A percentile compares a stretch with the other conserved stretches of the same genome.
Conservation (phyloP, 2,113 vertebrate species). For the Lates calcarifer region DNA sequence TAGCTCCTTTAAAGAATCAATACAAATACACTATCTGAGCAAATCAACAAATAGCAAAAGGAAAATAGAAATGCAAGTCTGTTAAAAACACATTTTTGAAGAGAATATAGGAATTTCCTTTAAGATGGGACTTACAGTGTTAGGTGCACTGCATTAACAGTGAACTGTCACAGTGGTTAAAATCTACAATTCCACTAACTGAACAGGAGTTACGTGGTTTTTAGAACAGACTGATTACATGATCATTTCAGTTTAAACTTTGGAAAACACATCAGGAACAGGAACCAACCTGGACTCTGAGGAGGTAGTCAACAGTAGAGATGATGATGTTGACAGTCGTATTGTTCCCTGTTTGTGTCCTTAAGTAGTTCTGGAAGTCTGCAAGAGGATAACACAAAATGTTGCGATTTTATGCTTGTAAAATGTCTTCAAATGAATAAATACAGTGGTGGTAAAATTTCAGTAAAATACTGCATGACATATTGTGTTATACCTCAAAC, state of each 20-base stretch:
- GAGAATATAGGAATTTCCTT: not conserved
- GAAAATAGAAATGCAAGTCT: too few species aligned
- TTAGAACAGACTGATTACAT: not conserved
- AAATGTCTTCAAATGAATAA: not conserved
- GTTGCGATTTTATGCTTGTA: not conserved
- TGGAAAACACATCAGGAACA: not conserved
- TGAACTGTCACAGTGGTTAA: not conserved
- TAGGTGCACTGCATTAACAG: too few species aligned
- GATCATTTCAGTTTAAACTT: not conserved
- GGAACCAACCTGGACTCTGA: conserved; percentile 92
- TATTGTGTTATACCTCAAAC: not conserved
- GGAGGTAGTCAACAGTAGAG: conserved; percentile 96
- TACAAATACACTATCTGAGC: not conserved
- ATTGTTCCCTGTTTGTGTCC: conserved; percentile 98
- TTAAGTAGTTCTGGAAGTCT: conserved; percentile 99
- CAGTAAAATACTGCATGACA: not conserved
- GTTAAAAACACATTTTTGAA: too few species aligned
- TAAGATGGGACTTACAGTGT: too few species aligned
- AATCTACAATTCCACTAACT: not conserved
- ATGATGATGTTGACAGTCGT: conserved; percentile 98
- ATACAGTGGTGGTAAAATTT: not conserved
- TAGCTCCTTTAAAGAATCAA: not conserved
- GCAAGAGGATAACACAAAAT: conserved; percentile 23
- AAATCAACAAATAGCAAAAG: not conserved
- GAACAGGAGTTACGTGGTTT: not conserved